Conservation (phyloP, 2,113 vertebrate species). For the Pyrgilauda ruficollis region DNA sequence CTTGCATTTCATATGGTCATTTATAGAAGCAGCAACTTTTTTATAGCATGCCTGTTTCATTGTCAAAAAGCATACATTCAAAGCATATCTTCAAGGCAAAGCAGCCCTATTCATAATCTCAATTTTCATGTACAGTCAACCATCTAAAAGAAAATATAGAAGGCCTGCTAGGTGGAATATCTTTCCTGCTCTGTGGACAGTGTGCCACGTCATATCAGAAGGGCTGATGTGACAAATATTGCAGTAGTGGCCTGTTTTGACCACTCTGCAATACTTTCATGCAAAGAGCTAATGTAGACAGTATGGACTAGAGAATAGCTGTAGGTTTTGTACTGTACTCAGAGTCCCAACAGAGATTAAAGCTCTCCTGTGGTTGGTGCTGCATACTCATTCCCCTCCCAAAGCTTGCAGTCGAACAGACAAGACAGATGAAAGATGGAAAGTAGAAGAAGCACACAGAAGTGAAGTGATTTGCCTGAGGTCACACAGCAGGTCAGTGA, state of each 20-base stretch:
- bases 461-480: slow-evolving; percentile 55
- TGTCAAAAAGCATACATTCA: not conserved
- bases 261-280: not conserved
- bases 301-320: slow-evolving; percentile 19
- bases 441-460: slow-evolving; percentile 27
- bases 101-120: not conserved
- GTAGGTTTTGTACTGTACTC: slow-evolving; percentile 25
- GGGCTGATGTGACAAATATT: not conserved
- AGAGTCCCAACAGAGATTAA: slow-evolving; percentile 57
- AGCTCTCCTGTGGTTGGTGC: slow-evolving; percentile 43
- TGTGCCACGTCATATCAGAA: not conserved
- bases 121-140: not conserved
- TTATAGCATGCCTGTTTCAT: not conserved
- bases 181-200: not conserved
- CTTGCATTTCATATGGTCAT: not conserved
- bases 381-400: slow-evolving; percentile 29
- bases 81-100: not conserved
- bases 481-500: slow-evolving; percentile 45
- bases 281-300: not conserved
- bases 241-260: not conserved
- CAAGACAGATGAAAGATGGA: not conserved
- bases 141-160: not conserved
- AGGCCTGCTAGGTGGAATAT: not conserved
- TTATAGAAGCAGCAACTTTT: not conserved
- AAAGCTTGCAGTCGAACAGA: slow-evolving; percentile 37